Percentiles rank a stretch among this genome's conserved stretches.
These are phyloP conservation scores for Scomber scombrus DNA, from an alignment of 2,113 vertebrate genomes.

Conservation along the genomic window DNA sequence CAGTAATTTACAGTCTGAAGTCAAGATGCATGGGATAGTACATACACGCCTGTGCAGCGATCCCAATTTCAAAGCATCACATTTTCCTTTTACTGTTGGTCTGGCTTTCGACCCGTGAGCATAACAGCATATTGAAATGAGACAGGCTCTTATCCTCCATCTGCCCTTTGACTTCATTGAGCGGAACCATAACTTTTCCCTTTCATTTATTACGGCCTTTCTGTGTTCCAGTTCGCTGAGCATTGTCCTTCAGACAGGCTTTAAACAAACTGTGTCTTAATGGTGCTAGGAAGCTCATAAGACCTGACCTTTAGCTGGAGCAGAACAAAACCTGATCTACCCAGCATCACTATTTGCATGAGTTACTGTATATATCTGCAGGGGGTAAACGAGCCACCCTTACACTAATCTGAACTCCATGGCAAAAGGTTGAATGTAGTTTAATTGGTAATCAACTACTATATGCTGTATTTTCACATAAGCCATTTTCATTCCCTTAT, in stretches of 20 bases:
- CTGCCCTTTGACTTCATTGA: conserved; percentile 82
- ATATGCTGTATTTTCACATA: neutral
- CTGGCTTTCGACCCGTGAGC: conserved; percentile 24
- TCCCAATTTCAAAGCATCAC: conserved; percentile 31
- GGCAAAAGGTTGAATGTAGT: neutral
- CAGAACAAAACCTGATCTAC: conserved; percentile 61
- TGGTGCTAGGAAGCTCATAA: conserved; percentile 69
- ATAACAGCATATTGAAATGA: conserved; percentile 56
- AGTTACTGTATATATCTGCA: conserved; percentile 48
- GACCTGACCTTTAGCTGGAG: conserved; percentile 76
- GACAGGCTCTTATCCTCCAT: conserved; percentile 56
- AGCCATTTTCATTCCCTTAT: conserved; percentile 5
- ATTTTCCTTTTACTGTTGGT: conserved; percentile 31
- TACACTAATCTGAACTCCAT: conserved; percentile 28
- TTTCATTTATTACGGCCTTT: conserved; percentile 73
- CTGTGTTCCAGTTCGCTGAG: conserved; percentile 70
- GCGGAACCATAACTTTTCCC: conserved; percentile 76
- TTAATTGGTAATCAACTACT: conserved; percentile 32
- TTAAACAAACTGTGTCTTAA: conserved; percentile 79
- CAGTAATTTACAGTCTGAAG: conserved; percentile 36
- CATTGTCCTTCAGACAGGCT: conserved; percentile 74
- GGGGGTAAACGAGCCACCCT: conserved; percentile 39
- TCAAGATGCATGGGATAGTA: neutral
- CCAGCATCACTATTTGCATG: conserved; percentile 59
- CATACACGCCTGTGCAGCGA: conserved; percentile 7